Percentiles rank a stretch among this genome's conserved stretches.
These are phyloP conservation scores for Rhineura floridana DNA, from an alignment of 2,113 vertebrate species.

Conservation along the genomic window DNA sequence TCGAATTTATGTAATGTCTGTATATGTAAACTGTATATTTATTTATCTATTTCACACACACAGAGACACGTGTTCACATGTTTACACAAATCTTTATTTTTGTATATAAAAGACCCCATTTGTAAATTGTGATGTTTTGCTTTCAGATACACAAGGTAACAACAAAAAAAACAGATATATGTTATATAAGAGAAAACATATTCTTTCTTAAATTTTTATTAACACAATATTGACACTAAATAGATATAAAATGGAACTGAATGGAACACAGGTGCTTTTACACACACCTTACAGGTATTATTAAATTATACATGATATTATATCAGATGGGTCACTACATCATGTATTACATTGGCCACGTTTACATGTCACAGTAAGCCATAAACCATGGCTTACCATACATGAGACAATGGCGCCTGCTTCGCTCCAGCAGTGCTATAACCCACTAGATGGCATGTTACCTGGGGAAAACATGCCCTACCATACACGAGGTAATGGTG, in stretches of 20 bases:
- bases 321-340: neutral
- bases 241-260: neutral
- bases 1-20: neutral
- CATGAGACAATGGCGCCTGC: too few species aligned
- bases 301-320: neutral
- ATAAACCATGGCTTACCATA: too few species aligned
- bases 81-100: neutral
- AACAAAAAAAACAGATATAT: conserved; percentile 12
- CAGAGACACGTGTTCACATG: neutral
- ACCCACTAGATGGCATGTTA: too few species aligned
- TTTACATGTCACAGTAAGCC: too few species aligned
- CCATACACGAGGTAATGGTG: too few species aligned
- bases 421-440: too few species aligned
- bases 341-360: neutral
- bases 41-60: neutral
- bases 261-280: neutral
- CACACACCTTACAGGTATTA: neutral
- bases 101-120: neutral
- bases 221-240: neutral
- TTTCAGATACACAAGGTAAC: conserved; percentile 5
- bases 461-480: too few species aligned
- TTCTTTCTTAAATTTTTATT: conserved; percentile 19
- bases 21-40: neutral
- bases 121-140: conserved; percentile 4
- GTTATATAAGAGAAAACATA: neutral